Conservation (phyloP, 2,888 invertebrate species). For the Serripes groenlandicus region DNA sequence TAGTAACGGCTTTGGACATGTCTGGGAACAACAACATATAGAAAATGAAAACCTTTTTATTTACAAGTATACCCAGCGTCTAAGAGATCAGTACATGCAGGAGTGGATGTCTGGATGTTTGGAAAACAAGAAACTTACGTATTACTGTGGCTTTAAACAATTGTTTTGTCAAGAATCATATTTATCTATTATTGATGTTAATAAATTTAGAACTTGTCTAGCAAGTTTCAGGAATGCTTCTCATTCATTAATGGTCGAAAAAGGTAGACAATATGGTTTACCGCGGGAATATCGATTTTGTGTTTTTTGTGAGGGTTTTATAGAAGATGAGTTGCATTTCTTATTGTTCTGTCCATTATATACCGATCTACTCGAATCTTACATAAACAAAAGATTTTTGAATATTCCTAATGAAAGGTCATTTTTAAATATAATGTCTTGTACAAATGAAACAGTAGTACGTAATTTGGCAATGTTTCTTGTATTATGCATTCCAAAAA, state of each 20-base stretch:
- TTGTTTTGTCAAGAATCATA: neutral
- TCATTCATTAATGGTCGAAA: neutral
- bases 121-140: neutral
- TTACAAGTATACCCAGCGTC: neutral
- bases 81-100: slow-evolving; percentile 1
- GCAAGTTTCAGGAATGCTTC: neutral
- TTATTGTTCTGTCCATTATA: neutral
- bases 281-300: neutral
- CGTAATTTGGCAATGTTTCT: neutral
- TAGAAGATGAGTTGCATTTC: slow-evolving; percentile 5
- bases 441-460: neutral
- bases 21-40: slow-evolving; percentile 3
- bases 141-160: neutral
- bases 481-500: neutral
- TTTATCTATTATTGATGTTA: neutral
- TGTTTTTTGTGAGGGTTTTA: slow-evolving; percentile 8
- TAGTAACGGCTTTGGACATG: slow-evolving; percentile 27
- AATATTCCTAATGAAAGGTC: neutral
- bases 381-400: neutral
- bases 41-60: slow-evolving; percentile 11
- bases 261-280: slow-evolving; percentile 2
- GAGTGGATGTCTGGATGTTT: neutral
- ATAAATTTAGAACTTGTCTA: neutral
- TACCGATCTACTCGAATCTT: neutral
- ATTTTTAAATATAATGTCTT: neutral